These are phyloP conservation scores for Dicycla oo DNA, from an alignment of 2,888 invertebrate genomes.

Conservation along the genomic window DNA sequence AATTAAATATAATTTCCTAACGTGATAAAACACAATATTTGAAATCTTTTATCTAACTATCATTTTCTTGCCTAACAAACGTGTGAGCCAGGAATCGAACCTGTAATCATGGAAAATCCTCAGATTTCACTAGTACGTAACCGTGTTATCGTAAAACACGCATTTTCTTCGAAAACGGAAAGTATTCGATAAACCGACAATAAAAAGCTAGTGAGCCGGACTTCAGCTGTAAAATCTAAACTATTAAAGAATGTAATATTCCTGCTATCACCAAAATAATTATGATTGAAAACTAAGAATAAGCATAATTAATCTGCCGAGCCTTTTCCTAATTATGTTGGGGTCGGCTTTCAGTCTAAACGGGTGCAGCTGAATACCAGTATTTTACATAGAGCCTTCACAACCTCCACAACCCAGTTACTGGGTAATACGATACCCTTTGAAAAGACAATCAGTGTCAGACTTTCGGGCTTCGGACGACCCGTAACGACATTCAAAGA, in stretches of 20 bases:
- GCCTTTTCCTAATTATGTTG: too few species aligned
- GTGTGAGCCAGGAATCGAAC: slow-evolving; percentile 43
- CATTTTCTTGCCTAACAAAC: background rate
- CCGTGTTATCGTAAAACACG: slow-evolving; percentile 47
- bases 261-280: slow-evolving; percentile 32
- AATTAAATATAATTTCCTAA: background rate
- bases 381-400: too few species aligned
- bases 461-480: too few species aligned
- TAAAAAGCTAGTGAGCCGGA: slow-evolving; percentile 36
- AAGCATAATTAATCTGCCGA: too few species aligned
- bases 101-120: slow-evolving; percentile 35
- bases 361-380: too few species aligned
- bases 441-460: too few species aligned
- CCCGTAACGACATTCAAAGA: too few species aligned
- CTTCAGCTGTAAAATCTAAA: slow-evolving; percentile 38
- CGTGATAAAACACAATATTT: background rate
- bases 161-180: slow-evolving; percentile 37
- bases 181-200: slow-evolving; percentile 49
- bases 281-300: slow-evolving; percentile 24
- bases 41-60: background rate
- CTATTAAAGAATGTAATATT: slow-evolving; percentile 35
- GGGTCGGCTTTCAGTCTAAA: too few species aligned
- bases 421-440: too few species aligned
- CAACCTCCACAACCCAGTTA: too few species aligned
- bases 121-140: slow-evolving; percentile 25